Conservation (phyloP, 37 sponge, comb jelly and placozoan species). For the Hexactinellida sp. region DNA sequence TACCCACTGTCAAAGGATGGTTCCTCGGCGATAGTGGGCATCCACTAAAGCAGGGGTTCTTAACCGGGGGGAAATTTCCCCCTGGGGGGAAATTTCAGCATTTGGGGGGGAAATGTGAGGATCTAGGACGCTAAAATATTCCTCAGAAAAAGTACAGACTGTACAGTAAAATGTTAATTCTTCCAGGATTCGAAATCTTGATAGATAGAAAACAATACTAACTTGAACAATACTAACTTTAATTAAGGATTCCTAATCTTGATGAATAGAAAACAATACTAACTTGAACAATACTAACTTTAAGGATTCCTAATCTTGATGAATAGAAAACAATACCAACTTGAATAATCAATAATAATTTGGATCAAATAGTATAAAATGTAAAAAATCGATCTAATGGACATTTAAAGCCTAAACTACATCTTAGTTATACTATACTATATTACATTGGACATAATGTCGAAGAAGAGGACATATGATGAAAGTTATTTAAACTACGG, state of each 20-base stretch:
- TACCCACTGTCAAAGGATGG: too few species aligned
- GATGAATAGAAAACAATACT: neutral
- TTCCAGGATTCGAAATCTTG: neutral
- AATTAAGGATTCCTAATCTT: slow-evolving; percentile 3
- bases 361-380: slow-evolving; percentile 6
- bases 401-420: slow-evolving; percentile 14
- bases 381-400: slow-evolving; percentile 7
- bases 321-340: neutral
- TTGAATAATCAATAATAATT: neutral
- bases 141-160: neutral
- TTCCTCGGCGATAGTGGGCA: too few species aligned
- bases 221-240: neutral
- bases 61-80: neutral
- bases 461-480: slow-evolving; percentile 9
- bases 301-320: slow-evolving; percentile 11
- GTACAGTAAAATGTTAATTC: neutral
- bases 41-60: neutral
- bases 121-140: neutral
- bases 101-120: neutral
- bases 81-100: neutral
- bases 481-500: neutral
- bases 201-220: neutral
- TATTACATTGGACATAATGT: slow-evolving; percentile 3
- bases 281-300: neutral
- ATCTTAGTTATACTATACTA: slow-evolving; percentile 16